Evolutionary conservation across 2,113 vertebrate species (phyloP), one percentile per base, ranked within the genome.

Genomic region (Chloroceryle aenea): DNA sequence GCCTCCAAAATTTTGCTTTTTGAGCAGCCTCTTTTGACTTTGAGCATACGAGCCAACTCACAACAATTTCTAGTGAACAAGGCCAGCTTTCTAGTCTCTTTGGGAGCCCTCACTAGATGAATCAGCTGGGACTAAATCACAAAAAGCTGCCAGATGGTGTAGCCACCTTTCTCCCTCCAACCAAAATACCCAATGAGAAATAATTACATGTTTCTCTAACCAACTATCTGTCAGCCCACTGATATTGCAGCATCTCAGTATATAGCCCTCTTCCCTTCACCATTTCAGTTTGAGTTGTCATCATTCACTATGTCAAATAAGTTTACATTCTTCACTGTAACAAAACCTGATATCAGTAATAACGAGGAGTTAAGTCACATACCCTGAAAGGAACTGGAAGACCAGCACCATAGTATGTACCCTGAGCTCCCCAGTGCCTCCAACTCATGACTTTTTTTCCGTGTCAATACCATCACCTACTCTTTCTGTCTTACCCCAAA

Each of bases 121-220:
- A 92, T 87, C 93, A 97, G 87, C 95, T 97, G 91, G 93, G 96
- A 95, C 25, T 93, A 81, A 89, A 95, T 87, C 74, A 94, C 43
- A 89, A 84, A 96, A 94, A 93, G 30, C 89, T 93, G 64, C 81
- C 93, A 97, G 93, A 95, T 96, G 93, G 93, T 91, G 36, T 53
- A 94, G 64, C 53, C 84, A 97, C 93, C 95, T 95, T 95, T 92
- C 32, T 18, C 47, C 48, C 81, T 94, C 84, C 80, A 95, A 95
- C 30, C 53, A 87, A 89, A 95, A 95, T 85, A 45, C 48, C 91
- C 94, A 90, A 43, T 36, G 58, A 87, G 76, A 96, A 91, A 82
- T 89, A 81, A 95, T 92, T 85, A 72, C 26, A 30, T 89, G 16
- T 32, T 85, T 89, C 83, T 85, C 66, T 61, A 95, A 32, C 25